phyloP scores from a whole-genome alignment of 1,140 invertebrate species.

The Parasteatoda tepidariorum region DNA sequence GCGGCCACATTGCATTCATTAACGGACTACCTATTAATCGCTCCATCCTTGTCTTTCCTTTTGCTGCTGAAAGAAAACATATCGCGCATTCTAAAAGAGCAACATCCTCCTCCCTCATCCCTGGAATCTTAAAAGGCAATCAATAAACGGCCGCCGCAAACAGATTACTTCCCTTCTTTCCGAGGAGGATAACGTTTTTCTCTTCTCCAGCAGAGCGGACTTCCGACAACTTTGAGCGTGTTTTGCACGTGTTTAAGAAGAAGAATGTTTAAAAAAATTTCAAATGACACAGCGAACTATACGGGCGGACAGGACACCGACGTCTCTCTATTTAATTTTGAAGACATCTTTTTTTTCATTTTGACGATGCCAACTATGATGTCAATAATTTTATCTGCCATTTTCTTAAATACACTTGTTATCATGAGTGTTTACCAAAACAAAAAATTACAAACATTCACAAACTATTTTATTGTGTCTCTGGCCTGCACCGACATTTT shows the following conservation, averaged over 20 bases:
- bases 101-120: neutral
- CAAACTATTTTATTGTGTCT: slow-evolving; percentile 95
- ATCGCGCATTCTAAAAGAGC: slow-evolving; percentile 18
- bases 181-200: neutral
- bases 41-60: neutral
- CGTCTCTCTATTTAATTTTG: neutral
- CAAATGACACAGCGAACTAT: neutral
- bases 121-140: neutral
- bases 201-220: too few relatives aligned
- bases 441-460: slow-evolving; percentile 88
- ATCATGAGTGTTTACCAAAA: slow-evolving; percentile 84
- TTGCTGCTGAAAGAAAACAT: slow-evolving; percentile 4
- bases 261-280: too few relatives aligned
- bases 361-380: slow-evolving; percentile 17
- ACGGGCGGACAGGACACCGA: neutral
- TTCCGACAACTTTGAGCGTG: too few relatives aligned
- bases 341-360: slow-evolving; percentile 66
- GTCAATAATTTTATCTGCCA: slow-evolving; percentile 76
- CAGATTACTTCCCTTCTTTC: neutral
- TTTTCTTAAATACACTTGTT: slow-evolving; percentile 84
- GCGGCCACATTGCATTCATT: too few relatives aligned
- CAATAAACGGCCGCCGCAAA: slow-evolving; percentile 6
- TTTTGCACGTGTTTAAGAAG: too few relatives aligned
- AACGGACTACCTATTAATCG: too few relatives aligned
- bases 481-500: slow-evolving; percentile 90